Conservation (phyloP, 2,113 vertebrate genomes). For the Oophaga pumilio region DNA sequence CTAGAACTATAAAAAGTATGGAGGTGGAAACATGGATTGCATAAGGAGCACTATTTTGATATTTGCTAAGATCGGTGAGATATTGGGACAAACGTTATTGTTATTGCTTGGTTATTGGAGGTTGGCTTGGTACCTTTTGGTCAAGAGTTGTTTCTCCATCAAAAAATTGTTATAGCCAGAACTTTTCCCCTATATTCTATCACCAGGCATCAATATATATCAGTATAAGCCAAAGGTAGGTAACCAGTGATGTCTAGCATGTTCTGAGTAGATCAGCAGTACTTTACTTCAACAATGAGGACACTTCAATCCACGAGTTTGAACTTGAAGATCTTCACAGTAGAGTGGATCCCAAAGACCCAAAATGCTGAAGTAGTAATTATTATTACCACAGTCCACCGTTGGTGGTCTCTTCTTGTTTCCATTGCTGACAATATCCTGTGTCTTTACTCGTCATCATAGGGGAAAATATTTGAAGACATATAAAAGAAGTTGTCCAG, state of each 20-base stretch:
- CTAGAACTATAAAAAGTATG: not conserved
- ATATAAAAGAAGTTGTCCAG: too few species aligned
- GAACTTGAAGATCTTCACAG: not conserved
- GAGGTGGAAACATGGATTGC: not conserved
- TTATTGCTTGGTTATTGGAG: not conserved
- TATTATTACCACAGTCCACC: not conserved
- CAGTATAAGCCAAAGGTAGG: not conserved
- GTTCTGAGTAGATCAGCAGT: not conserved
- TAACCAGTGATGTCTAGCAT: not conserved
- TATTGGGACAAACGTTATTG: not conserved
- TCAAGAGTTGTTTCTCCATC: not conserved
- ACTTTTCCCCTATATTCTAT: not conserved
- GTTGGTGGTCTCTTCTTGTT: not conserved
- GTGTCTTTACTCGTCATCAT: too few species aligned
- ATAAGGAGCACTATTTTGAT: not conserved
- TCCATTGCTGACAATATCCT: not conserved
- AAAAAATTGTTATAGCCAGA: not conserved
- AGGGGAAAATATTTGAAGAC: too few species aligned
- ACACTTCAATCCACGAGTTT: not conserved
- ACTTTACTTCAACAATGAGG: not conserved
- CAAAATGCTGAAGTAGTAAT: not conserved
- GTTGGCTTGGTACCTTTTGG: not conserved
- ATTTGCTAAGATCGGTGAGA: not conserved
- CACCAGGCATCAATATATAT: too few species aligned
- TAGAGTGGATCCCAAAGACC: not conserved